Conservation (phyloP, 2,888 invertebrate genomes). For the Zaprionus lineosus region DNA sequence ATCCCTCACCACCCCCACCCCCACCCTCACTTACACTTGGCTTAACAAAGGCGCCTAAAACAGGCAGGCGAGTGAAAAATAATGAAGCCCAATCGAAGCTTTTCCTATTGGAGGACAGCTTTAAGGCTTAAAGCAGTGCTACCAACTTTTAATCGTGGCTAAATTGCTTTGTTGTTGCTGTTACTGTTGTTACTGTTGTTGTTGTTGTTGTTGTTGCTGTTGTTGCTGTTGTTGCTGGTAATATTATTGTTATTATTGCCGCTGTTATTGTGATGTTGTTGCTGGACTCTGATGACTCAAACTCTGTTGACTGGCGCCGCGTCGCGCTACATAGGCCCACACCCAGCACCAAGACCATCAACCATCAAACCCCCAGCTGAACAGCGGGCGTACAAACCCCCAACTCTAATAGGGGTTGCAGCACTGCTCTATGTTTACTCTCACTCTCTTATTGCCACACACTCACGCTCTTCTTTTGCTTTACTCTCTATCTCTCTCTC, state of each 20-base stretch:
- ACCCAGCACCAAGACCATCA: constrained; percentile 11
- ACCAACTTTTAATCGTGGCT: constrained; percentile 39
- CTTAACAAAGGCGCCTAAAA: constrained; percentile 18
- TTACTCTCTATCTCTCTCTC: constrained; percentile 15
- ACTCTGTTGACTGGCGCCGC: constrained; percentile 71
- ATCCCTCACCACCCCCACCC: not conserved
- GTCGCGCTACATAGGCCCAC: constrained; percentile 40
- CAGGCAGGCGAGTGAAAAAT: constrained; percentile 39
- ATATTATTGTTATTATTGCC: too few species aligned
- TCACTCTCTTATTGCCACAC: constrained; percentile 22
- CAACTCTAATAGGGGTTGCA: constrained; percentile 76
- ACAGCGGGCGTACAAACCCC: constrained; percentile 58
- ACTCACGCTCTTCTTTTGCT: constrained; percentile 4
- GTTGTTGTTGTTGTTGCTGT: constrained; percentile 16
- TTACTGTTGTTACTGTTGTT: constrained; percentile 13
- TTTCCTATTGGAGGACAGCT: constrained; percentile 45
- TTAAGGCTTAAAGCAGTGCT: constrained; percentile 67
- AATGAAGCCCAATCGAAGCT: constrained; percentile 45
- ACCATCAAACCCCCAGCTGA: constrained; percentile 1
- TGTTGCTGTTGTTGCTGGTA: constrained; percentile 12
- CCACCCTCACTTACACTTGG: not conserved
- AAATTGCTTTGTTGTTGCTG: constrained; percentile 13
- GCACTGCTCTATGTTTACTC: constrained; percentile 34
- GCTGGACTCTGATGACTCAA: constrained; percentile 68
- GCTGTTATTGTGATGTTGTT: too few species aligned